Evolutionary conservation across 2,797 vertebrate genomes (phyloP), one percentile per base, ranked within the genome.

Genomic region (Melanotaenia maccullochi): DNA sequence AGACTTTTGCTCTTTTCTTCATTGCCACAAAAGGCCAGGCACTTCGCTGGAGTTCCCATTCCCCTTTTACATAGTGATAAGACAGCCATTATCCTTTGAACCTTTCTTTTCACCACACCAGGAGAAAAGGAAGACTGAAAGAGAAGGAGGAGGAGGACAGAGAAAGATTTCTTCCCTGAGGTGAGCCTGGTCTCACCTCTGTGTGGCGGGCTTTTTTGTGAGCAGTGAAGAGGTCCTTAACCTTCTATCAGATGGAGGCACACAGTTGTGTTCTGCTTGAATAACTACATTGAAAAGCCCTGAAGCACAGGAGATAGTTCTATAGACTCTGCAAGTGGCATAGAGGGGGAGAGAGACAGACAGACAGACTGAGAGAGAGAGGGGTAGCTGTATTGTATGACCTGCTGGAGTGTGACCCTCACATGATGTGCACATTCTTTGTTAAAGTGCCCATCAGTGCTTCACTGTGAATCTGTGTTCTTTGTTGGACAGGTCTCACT

Each of bases 161-260:
- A 92, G 91, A 93, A 91, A 92, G 88, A 94, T 93, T 93, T 93
- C 91, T 90, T 93, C 92, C 92, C 92, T 85, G 90, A 92, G 92
- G 93, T 94, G 93, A 91, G 91, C 82, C 86, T 71, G 88, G 85
- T 82, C 83, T 92, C 90, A 93, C 90, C 90, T 92, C 91, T 81
- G 88, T 86, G 87, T 89, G 91, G 88, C 77, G 87, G 92, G 88
- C 73, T 91, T 92, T 93, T 93, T 91, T 93, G 89, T 93, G 92
- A 91, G 90, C 88, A 89, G 89, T 93, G 92, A 92, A 94, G 93
- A 93, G 94, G 93, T 92, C 92, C 93, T 95, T 95, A 94, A 94
- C 94, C 93, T 93, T 93, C 93, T 93, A 94, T 95, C 94, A 93
- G 94, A 94, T 94, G 90, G 92, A 92, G 91, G 89, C 90, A 90